Conservation (phyloP, 2,113 vertebrate species). For the Scomber colias region DNA sequence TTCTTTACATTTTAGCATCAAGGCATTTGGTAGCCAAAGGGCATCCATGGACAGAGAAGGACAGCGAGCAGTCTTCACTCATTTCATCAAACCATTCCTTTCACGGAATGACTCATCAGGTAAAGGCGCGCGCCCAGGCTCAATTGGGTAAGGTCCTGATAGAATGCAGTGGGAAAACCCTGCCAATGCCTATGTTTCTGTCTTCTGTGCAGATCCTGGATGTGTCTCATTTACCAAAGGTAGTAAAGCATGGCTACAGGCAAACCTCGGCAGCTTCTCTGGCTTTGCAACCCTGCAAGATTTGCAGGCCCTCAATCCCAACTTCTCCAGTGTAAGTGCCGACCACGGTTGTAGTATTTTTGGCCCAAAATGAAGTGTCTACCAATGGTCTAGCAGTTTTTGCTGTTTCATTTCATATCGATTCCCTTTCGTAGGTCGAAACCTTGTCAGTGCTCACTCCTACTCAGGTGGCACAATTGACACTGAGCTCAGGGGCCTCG, state of each 20-base stretch:
- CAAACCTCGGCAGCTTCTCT: conserved; percentile 62
- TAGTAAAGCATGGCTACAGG: conserved; percentile 49
- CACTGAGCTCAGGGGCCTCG: conserved; percentile 32
- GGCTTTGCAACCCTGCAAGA: conserved; percentile 43
- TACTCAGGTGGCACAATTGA: conserved; percentile 58
- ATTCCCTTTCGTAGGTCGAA: conserved; percentile 25
- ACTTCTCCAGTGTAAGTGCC: conserved; percentile 68
- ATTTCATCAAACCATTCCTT: no score
- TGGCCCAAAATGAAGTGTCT: neutral
- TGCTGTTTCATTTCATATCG: neutral
- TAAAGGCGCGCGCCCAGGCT: conserved; percentile 15
- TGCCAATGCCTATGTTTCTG: neutral
- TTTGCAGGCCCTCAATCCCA: conserved; percentile 60
- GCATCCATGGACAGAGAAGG: no score
- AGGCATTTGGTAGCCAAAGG: no score
- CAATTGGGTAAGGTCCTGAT: neutral
- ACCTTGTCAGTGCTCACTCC: conserved; percentile 53
- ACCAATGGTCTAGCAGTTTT: no score
- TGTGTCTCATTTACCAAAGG: conserved; percentile 39
- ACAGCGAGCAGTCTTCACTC: no score
- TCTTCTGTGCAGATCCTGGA: conserved; percentile 54
- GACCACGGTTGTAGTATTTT: neutral
- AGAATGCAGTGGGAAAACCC: no score
- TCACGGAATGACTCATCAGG: conserved; percentile 24
- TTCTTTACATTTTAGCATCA: no score